Evolutionary conservation across 2,797 vertebrate species (phyloP).

Genomic region (Toxotes lorentzi): DNA sequence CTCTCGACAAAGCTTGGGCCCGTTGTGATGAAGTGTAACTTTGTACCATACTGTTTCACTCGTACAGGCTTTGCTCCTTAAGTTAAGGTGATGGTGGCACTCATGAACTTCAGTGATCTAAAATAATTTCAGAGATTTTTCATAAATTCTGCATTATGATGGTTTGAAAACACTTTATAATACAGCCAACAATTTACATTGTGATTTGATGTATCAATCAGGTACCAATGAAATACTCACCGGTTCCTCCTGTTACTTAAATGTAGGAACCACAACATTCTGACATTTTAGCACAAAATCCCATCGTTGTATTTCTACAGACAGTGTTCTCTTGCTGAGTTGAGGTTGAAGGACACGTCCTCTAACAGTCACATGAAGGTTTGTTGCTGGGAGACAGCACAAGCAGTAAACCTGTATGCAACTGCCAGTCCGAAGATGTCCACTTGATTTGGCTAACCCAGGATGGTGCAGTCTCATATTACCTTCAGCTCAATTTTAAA

Average conservation of each 20-base stretch:
- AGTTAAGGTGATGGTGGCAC: constrained; percentile 1
- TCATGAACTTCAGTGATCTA: neutral
- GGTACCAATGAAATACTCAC: neutral
- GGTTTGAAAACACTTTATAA: neutral
- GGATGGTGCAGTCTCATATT: too few species aligned
- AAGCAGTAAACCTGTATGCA: too few species aligned
- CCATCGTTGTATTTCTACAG: too few species aligned
- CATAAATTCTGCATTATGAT: neutral
- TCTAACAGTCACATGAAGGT: too few species aligned
- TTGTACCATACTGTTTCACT: neutral
- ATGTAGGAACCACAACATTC: too few species aligned
- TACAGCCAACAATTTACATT: neutral
- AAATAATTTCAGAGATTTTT: neutral
- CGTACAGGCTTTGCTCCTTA: neutral
- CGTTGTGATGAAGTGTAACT: neutral
- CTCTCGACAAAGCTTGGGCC: neutral
- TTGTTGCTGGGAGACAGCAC: too few species aligned
- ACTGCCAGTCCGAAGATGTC: too few species aligned
- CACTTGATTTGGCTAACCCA: too few species aligned
- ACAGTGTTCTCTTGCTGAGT: too few species aligned
- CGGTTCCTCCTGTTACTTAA: neutral
- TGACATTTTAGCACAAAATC: too few species aligned
- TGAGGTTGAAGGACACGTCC: too few species aligned
- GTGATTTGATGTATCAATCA: neutral
- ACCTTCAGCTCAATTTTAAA: too few species aligned